phyloP scores from a whole-genome alignment of 2,888 invertebrate genomes.

The Netelia fuscicornis region DNA sequence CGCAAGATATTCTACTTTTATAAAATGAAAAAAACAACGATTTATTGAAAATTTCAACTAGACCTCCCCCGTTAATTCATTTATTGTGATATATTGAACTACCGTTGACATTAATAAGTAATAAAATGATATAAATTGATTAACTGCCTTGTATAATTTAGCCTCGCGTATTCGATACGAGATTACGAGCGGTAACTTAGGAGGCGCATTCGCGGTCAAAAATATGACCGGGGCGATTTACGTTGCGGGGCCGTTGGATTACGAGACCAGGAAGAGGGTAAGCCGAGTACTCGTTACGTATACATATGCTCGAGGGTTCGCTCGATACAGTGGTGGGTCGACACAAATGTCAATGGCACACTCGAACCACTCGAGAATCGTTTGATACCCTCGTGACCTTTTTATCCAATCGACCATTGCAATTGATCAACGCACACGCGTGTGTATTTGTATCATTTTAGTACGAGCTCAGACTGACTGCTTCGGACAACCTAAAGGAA shows the following conservation, averaged over 20 bases:
- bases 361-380: slow-evolving; percentile 26
- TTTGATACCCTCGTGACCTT: background rate
- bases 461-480: slow-evolving; percentile 97
- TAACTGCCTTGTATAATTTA: slow-evolving; percentile 84
- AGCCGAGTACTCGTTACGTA: slow-evolving; percentile 83
- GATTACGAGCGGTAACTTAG: slow-evolving; percentile 99
- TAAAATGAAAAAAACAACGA: too few relatives aligned
- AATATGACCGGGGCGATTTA: slow-evolving; percentile 99
- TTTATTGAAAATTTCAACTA: too few relatives aligned
- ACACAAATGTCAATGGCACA: slow-evolving; percentile 50
- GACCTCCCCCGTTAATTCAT: background rate
- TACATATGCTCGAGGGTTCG: background rate
- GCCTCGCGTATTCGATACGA: slow-evolving; percentile 99
- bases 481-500: slow-evolving; percentile 98
- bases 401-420: background rate
- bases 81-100: background rate
- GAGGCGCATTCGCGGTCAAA: slow-evolving; percentile 98
- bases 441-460: slow-evolving; percentile 82
- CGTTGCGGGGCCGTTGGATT: slow-evolving; percentile 98
- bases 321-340: slow-evolving; percentile 23
- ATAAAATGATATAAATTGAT: background rate
- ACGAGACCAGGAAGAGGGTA: slow-evolving; percentile 98
- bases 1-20: too few relatives aligned
- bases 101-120: background rate
- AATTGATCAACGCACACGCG: background rate